Base-by-base conservation (phyloP, 2,888 invertebrate species). In the Pyrrhosoma nymphula region DNA sequence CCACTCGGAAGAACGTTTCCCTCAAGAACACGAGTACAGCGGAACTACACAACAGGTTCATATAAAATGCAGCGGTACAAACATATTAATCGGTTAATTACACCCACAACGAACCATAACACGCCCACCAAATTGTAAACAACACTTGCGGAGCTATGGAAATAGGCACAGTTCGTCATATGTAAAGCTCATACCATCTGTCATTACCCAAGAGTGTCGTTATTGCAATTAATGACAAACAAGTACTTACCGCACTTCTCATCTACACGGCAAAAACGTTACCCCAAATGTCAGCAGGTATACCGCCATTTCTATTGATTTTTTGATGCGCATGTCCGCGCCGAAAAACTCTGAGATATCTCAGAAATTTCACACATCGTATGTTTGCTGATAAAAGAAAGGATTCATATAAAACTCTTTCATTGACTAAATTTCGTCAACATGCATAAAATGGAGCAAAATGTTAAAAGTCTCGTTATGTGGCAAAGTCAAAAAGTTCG, bases 281-380 rank as follows among this genome's bases (percentile, higher is more conserved):
- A 69, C 93, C 20, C 93, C 35, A 93, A 93, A 75, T 93, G 93
- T 69, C 93, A 93, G 93, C 75, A 93, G 93, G 93, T 93, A 93
- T 47, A 93, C 93, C 93, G 93, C 93, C 93, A 93, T 93, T 93
- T 47, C 93, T 93, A 93, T 93, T 93, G 93, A 93, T 93, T 93
- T 93, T 93, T 93, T 93, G 93, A 93, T 93, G 93, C 93, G 93
- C 93, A 93, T 93, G 93, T 69, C 93, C 93, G 47, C 23, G 69
- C 93, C 47, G 8, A 39, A n/a, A 93, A 47, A 47, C n/a, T 91
- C 39, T 4, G 26, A 47, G 35, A 69, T 47, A 35, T 55, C 47
- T n/a, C 39, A 93, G n/a, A 93, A 2, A 75, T 69, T 75, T 47
- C 56, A 18, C 47, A 10, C 0, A 23, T 47, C 6, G 82, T 18